A percentile compares a stretch with the other conserved stretches of the same genome.
Evolutionary conservation across 2,888 invertebrate genomes (phyloP).

Genomic region (Perithous albicinctus): DNA sequence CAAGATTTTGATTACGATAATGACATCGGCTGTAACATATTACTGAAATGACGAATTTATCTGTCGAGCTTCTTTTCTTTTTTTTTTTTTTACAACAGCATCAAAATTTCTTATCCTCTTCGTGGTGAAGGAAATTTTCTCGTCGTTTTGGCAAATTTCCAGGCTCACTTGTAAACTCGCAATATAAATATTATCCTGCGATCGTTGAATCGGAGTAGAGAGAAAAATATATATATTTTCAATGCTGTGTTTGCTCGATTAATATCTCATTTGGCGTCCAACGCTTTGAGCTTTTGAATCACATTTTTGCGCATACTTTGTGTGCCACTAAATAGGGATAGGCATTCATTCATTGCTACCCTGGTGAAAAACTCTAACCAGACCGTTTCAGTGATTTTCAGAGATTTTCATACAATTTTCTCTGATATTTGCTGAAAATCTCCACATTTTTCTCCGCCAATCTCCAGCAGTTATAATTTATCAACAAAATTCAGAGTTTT

Average conservation of each 20-base stretch:
- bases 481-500: no score
- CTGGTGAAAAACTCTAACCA: no score
- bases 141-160: conserved; percentile 71
- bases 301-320: neutral
- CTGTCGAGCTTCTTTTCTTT: no score
- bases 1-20: neutral
- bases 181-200: conserved; percentile 75
- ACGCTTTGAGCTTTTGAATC: neutral
- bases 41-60: no score
- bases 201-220: conserved; percentile 53
- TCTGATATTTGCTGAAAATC: no score
- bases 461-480: no score
- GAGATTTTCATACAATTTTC: no score
- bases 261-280: neutral
- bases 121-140: neutral
- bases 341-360: no score
- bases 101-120: neutral
- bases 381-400: no score
- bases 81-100: no score
- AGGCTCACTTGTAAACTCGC: conserved; percentile 70
- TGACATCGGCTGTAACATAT: neutral
- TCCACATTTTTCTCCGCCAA: no score
- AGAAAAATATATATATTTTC: neutral
- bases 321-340: no score
- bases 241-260: neutral